Base-by-base conservation (phyloP, 2,888 invertebrate genomes). In the Cheilosia urbana region DNA sequence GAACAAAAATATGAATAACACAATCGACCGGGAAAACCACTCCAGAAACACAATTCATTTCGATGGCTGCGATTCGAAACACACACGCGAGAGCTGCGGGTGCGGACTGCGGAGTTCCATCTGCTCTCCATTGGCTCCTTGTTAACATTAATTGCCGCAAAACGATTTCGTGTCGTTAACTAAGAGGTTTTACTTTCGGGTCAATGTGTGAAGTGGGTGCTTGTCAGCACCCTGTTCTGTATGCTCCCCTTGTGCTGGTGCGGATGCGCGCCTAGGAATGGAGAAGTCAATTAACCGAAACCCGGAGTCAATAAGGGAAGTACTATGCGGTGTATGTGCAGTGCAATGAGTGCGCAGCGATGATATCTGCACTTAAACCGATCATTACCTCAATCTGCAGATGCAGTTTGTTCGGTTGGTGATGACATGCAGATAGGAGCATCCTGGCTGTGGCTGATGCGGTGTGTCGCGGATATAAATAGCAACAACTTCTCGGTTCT, bases 121-220 rank as follows among this genome's bases (percentile, higher is more conserved):
- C 76, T 81, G 85, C 76, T 81, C 76, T 81, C 81, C 81, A 85
- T 85, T 85, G 85, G 81, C 85, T 85, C 81, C 85, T 85, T 85
- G 85, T 85, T 85, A 85, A 80, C 85, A 85, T 81, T 85, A 85
- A 85, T 85, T 85, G 85, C 80, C 81, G 71, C 85, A 81, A 85
- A 85, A 85, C 71, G 85, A 85, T 85, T 85, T 85, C 77, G 68
- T 81, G 81, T 85, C 80, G 76, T 77, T 85, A 85, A 80, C 80
- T 80, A 80, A 80, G 80, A 84, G 75, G 84, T 84, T 80, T 75
- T 80, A 66, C 69, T 84, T 75, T 84, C 75, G 80, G 75, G 58
- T 79, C 65, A 84, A 84, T 80, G 85, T 85, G 85, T 85, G 81
- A 85, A 81, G 72, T 81, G 81, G 80, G 78, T 60, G 71, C 73